Percentiles rank a stretch among this genome's conserved stretches.
phyloP scores from a whole-genome alignment of 2,797 vertebrate species.

The Anguilla anguilla region DNA sequence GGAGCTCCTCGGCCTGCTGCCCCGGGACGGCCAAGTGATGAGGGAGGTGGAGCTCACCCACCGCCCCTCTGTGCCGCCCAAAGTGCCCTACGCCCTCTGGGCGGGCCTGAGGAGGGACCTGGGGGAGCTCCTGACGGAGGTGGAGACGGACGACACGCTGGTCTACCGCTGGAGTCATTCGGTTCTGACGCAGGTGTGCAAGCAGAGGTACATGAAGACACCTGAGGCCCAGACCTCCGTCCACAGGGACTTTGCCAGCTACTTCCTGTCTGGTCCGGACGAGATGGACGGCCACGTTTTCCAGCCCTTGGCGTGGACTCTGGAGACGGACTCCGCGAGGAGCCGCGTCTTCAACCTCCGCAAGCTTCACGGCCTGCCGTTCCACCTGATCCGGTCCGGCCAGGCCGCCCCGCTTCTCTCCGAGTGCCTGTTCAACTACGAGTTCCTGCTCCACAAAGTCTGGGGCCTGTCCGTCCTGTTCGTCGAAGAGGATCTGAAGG shows the following conservation, averaged over 20 bases:
- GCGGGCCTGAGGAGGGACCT: constrained; percentile 57
- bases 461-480: constrained; percentile 68
- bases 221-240: constrained; percentile 53
- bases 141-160: constrained; percentile 66
- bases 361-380: constrained; percentile 67
- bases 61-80: constrained; percentile 38
- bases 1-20: constrained; percentile 68
- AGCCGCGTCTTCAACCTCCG: constrained; percentile 67
- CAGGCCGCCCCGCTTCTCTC: constrained; percentile 62
- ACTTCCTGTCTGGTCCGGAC: constrained; percentile 51
- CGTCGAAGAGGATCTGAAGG: constrained; percentile 70
- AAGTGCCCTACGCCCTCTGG: constrained; percentile 64
- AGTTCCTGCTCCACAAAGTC: constrained; percentile 73
- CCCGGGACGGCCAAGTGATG: constrained; percentile 57
- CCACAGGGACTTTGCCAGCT: constrained; percentile 64
- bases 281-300: constrained; percentile 46
- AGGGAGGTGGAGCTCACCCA: constrained; percentile 59
- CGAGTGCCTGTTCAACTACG: constrained; percentile 73
- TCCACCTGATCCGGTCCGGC: constrained; percentile 67
- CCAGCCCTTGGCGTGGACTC: constrained; percentile 66
- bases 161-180: constrained; percentile 67
- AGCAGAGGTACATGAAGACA: constrained; percentile 59
- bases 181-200: constrained; percentile 51
- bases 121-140: constrained; percentile 60
- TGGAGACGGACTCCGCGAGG: constrained; percentile 46